A percentile compares a stretch with the other conserved stretches of the same genome.
Conservation (phyloP, 2,888 invertebrate genomes). For the Drepanosiphum platanoidis region DNA sequence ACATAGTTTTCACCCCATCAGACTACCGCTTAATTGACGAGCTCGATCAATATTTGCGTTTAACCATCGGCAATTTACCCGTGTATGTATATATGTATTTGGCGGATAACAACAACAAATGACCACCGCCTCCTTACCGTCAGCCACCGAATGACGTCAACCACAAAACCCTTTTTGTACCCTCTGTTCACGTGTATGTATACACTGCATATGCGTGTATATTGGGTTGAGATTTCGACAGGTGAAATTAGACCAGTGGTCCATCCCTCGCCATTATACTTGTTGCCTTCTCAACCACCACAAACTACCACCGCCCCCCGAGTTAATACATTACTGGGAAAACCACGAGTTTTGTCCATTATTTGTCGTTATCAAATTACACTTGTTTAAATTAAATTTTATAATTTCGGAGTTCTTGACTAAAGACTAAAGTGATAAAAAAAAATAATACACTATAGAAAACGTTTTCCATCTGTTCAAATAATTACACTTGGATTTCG, state of each 20-base stretch:
- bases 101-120: slow-evolving; percentile 45
- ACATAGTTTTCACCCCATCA: slow-evolving; percentile 1
- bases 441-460: too few relatives aligned
- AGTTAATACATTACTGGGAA: not conserved
- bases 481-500: not conserved
- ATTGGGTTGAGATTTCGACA: slow-evolving; percentile 27
- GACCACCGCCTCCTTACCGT: slow-evolving; percentile 2
- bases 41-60: slow-evolving; percentile 50
- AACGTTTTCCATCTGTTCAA: not conserved
- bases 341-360: not conserved
- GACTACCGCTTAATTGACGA: slow-evolving; percentile 36
- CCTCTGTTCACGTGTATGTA: not conserved
- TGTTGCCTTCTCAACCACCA: slow-evolving; percentile 24
- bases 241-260: slow-evolving; percentile 20
- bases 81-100: not conserved
- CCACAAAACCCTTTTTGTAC: slow-evolving; percentile 46
- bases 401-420: not conserved
- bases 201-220: not conserved
- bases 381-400: not conserved
- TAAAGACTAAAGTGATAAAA: not conserved
- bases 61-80: slow-evolving; percentile 14
- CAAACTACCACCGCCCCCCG: not conserved
- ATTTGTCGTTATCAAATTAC: not conserved
- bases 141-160: slow-evolving; percentile 6
- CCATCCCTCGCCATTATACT: slow-evolving; percentile 6